phyloP scores from a whole-genome alignment of 2,888 invertebrate species.

The Heliconius hortense region DNA sequence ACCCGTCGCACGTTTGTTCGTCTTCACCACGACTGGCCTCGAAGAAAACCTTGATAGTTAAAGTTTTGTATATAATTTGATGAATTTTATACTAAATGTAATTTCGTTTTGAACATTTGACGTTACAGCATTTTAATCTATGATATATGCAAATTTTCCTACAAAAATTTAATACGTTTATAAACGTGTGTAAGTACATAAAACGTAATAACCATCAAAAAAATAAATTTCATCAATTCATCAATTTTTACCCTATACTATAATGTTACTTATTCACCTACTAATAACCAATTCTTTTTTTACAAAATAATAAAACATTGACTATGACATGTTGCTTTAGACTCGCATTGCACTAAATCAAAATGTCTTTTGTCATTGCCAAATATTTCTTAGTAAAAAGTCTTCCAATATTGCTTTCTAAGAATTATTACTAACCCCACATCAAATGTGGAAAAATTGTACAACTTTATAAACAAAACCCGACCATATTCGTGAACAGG shows the following conservation, averaged over 20 bases:
- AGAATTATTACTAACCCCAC: constrained; percentile 1
- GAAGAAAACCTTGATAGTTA: too few species aligned
- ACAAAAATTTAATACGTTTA: constrained; percentile 1
- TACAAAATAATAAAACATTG: too few species aligned
- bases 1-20: too few species aligned
- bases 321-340: background rate
- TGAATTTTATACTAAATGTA: background rate
- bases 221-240: too few species aligned
- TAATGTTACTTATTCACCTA: background rate
- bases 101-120: background rate
- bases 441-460: constrained; percentile 3
- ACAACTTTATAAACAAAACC: constrained; percentile 28
- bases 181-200: background rate
- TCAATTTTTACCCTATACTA: background rate
- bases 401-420: background rate
- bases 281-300: background rate
- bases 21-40: too few species aligned
- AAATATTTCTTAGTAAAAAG: background rate
- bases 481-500: constrained; percentile 21
- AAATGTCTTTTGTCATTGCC: background rate
- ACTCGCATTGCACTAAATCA: too few species aligned
- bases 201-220: background rate
- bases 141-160: background rate
- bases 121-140: background rate
- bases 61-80: background rate